Conservation (phyloP, 2,797 vertebrate genomes). For the Percopsis omiscomaycus region DNA sequence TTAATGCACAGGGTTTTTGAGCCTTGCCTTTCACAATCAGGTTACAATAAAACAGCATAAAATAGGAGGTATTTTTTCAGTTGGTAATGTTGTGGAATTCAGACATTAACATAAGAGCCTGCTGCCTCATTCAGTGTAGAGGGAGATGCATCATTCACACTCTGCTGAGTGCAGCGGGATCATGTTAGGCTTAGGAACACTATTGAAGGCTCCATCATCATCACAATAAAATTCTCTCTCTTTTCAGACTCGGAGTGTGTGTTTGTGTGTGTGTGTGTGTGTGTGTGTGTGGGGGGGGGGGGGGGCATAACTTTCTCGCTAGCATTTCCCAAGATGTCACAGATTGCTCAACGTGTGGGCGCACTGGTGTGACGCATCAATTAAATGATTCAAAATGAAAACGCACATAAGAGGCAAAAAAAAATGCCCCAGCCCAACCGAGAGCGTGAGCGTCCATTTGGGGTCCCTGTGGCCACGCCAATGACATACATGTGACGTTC, state of each 20-base stretch:
- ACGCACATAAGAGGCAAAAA: no score
- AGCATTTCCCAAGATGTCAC: no score
- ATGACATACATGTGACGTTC: no score
- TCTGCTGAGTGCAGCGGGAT: constrained; percentile 37
- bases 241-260: background rate
- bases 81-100: constrained; percentile 64
- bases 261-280: no score
- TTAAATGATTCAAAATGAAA: no score
- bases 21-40: constrained; percentile 40
- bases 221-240: background rate
- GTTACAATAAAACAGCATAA: constrained; percentile 44
- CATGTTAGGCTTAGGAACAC: constrained; percentile 6
- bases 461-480: no score
- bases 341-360: no score
- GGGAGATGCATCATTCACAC: constrained; percentile 42
- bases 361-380: no score
- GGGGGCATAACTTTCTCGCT: no score
- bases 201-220: background rate
- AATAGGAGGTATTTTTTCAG: constrained; percentile 61
- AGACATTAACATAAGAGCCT: constrained; percentile 64
- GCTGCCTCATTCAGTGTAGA: constrained; percentile 28
- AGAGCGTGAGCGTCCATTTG: no score
- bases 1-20: constrained; percentile 52
- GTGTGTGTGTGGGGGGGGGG: no score
- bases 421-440: no score